Evolutionary conservation across 2,797 vertebrate species (phyloP), one percentile per base, ranked within the genome.

Genomic region (Craterocephalus amniculus): DNA sequence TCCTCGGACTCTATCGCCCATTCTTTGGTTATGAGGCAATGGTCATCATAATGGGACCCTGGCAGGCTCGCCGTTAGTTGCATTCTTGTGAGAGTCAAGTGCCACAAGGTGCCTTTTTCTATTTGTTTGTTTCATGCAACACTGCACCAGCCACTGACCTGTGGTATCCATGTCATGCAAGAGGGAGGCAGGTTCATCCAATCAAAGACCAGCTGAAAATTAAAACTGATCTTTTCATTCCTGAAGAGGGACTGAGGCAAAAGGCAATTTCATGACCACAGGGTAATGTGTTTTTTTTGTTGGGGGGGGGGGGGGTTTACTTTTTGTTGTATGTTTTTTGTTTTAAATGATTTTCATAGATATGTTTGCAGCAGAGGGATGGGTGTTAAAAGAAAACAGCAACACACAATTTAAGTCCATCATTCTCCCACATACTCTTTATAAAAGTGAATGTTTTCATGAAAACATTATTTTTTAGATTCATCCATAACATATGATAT

Each of bases 121-220:
- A 98, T 99, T 98, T 98, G 97, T 97, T 98, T 97, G 97, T 96
- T 98, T 98, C 96, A 99, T 94, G 97, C 95, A 96, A 96, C 94
- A 89, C 92, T 94, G 96, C 96, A 95, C 95, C 94, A 96, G 94
- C 95, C 96, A 94, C 94, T 99, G 97, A 98, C 96, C 97, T 98
- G 96, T 96, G 94, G 94, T 95, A 91, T 89, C 94, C 91, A 84
- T 95, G 96, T 95, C 94, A 90, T 91, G 84, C 93, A 88, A 81
- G 90, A 92, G 92, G 89, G 93, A 95, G 93, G 91, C 93, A 91
- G 94, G 94, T 95, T 96, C 96, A 95, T 94, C 96, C 96, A 97
- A 97, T 98, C 96, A 97, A 97, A 98, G 93, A 87, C 55, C 81
- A 90, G 90, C 93, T 95, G 94, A 94, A 96, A 97, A 98, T 97